Percentiles rank a stretch among this genome's conserved stretches.
These are phyloP conservation scores for Epirrhoe alternata DNA, from an alignment of 2,888 invertebrate species.

Conservation along the genomic window DNA sequence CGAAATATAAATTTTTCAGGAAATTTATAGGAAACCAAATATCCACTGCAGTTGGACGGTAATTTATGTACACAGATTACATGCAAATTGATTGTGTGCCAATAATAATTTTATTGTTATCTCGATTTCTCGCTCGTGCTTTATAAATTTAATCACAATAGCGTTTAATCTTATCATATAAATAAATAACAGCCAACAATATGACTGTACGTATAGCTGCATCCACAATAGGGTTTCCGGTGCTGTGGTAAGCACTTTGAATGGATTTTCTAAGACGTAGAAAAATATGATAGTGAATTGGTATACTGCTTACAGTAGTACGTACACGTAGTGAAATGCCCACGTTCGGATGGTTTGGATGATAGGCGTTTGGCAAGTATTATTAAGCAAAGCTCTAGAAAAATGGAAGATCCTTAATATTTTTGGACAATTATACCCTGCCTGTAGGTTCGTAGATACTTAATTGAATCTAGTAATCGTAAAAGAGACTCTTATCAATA, in stretches of 20 bases:
- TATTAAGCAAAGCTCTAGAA: too few relatives aligned
- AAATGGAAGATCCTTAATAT: too few relatives aligned
- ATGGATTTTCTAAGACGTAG: too few relatives aligned
- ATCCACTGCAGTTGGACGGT: not conserved
- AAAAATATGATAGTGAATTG: too few relatives aligned
- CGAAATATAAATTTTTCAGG: not conserved
- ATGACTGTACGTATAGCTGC: not conserved
- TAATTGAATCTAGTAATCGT: slow-evolving; percentile 72
- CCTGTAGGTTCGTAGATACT: slow-evolving; percentile 19
- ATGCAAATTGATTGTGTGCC: not conserved
- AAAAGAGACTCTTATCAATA: slow-evolving; percentile 71
- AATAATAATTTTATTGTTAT: not conserved
- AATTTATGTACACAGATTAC: not conserved
- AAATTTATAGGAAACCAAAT: not conserved
- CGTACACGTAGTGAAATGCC: too few relatives aligned
- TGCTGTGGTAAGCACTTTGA: not conserved
- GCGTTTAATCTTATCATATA: not conserved
- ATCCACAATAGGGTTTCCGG: not conserved
- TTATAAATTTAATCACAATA: slow-evolving; percentile 1
- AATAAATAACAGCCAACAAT: not conserved
- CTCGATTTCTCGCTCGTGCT: not conserved
- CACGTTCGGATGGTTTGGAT: too few relatives aligned
- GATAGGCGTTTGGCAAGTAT: too few relatives aligned
- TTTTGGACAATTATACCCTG: too few relatives aligned
- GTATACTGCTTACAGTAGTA: too few relatives aligned